Percentiles rank a stretch among this genome's conserved stretches.
phyloP scores from a whole-genome alignment of 2,888 invertebrate species.

The Camponotus fellah region DNA sequence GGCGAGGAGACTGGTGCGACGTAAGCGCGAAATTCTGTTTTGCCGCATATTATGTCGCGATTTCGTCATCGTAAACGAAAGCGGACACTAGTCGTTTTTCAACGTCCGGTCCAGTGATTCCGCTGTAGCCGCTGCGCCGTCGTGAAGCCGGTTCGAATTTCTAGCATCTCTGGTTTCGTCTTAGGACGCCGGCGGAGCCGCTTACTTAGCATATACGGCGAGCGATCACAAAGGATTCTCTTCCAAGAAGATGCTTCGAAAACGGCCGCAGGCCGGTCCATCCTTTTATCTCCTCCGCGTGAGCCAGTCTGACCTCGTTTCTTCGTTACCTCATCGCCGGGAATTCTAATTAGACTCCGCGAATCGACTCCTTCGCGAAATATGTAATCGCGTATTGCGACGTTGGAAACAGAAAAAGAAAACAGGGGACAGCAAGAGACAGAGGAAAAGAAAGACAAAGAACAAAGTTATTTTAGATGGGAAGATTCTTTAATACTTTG shows the following conservation, averaged over 20 bases:
- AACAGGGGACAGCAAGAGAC: neutral
- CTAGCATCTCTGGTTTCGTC: constrained; percentile 66
- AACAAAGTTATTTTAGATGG: neutral
- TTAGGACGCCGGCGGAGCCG: constrained; percentile 61
- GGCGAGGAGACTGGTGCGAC: neutral
- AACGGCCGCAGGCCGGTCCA: constrained; percentile 13
- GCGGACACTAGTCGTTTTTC: constrained; percentile 45
- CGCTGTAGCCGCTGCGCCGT: constrained; percentile 16
- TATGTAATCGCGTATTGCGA: constrained; percentile 23
- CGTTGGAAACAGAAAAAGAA: neutral
- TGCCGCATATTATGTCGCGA: constrained; percentile 34
- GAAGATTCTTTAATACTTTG: neutral
- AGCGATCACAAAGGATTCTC: constrained; percentile 58
- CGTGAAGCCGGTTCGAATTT: constrained; percentile 58
- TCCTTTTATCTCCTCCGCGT: constrained; percentile 28
- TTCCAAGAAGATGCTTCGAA: constrained; percentile 64
- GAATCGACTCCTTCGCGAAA: neutral
- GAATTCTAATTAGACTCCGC: constrained; percentile 24
- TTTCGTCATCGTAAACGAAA: constrained; percentile 51
- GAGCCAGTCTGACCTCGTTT: constrained; percentile 42
- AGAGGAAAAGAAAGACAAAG: neutral
- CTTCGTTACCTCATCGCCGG: constrained; percentile 37
- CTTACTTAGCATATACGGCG: constrained; percentile 64
- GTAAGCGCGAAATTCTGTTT: constrained; percentile 17
- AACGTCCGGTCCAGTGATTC: constrained; percentile 52